Conservation (phyloP, 2,888 invertebrate genomes). For the Cybosia mesomella region DNA sequence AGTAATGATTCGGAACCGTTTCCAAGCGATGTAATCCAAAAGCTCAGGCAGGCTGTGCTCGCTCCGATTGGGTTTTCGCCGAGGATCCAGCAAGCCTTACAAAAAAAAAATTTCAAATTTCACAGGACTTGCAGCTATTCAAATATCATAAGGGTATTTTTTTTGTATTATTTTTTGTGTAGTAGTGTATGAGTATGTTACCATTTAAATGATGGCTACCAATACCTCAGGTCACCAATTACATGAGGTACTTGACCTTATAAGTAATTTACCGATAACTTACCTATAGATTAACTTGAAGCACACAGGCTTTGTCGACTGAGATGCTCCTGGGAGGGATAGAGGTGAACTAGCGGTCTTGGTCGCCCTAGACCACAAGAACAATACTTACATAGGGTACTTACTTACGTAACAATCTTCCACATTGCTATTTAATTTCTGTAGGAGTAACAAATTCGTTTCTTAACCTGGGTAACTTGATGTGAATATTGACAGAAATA, state of each 20-base stretch:
- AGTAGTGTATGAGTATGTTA: not conserved
- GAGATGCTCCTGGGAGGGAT: not conserved
- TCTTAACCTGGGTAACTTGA: too few species aligned
- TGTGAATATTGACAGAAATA: too few species aligned
- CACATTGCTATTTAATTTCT: too few species aligned
- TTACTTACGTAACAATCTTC: too few species aligned
- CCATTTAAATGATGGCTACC: not conserved
- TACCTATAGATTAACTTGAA: not conserved
- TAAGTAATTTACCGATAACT: not conserved
- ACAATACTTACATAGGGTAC: too few species aligned
- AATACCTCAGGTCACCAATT: not conserved
- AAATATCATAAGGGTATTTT: constrained; percentile 64
- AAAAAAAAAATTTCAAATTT: constrained; percentile 70
- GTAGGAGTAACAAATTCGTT: too few species aligned
- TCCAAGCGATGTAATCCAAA: constrained; percentile 70
- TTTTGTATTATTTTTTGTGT: constrained; percentile 4
- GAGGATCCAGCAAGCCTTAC: constrained; percentile 70
- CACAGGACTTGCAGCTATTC: constrained; percentile 75
- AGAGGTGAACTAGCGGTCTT: not conserved
- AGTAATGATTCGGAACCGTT: constrained; percentile 64
- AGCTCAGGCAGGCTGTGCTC: constrained; percentile 67
- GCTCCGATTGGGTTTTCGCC: constrained; percentile 65
- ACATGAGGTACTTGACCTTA: constrained; percentile 3
- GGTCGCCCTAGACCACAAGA: not conserved
- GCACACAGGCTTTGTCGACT: not conserved